Evolutionary conservation across 2,113 vertebrate genomes (phyloP), one percentile per base, ranked within the genome.

Genomic region (Atherinomorus stipes): DNA sequence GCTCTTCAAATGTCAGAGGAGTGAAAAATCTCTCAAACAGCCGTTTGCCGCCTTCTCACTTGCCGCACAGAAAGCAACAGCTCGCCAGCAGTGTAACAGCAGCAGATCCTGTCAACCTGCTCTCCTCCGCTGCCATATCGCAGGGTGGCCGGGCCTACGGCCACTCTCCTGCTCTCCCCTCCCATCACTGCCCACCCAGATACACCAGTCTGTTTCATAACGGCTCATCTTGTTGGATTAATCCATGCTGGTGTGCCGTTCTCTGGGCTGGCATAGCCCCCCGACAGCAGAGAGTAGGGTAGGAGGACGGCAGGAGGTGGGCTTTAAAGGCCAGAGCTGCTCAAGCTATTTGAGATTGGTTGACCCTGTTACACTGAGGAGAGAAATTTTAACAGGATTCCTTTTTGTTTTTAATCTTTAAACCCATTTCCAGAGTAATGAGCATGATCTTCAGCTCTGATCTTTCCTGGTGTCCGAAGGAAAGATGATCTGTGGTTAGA

Each of bases 151-250:
- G 44, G 44, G 64, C 85, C 74, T 81, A 64, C 63, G 63, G 50
- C 68, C 59, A 7, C 44, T 45, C 59, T 44, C 13, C 51, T 26
- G 0, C 47, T 63, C 65, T 56, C 64, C 66, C 66, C 64, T 60
- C 69, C 78, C 58, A 6, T 45, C 67, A 62, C 52, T 70, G 42
- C 22, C 10, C 2, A 38, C 25, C 23, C 4, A 78, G 76, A 84
- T 81, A 85, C 57, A 82, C 57, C 83, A 77, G 83, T 59, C n/a
- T 31, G 42, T 83, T 91, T 85, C 76, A 90, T 51, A 91, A 79
- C 40, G 74, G 85, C 68, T 25, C 78, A 77, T 84, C 76, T 78
- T 75, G 76, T 13, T 4, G 73, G 75, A 86, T 86, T 86, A 44
- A 83, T 86, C 74, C 70, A 28, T 1, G 79, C 74, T 81, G 71